Evolutionary conservation across 2,113 vertebrate genomes (phyloP).

Genomic region (Plectropomus leopardus): DNA sequence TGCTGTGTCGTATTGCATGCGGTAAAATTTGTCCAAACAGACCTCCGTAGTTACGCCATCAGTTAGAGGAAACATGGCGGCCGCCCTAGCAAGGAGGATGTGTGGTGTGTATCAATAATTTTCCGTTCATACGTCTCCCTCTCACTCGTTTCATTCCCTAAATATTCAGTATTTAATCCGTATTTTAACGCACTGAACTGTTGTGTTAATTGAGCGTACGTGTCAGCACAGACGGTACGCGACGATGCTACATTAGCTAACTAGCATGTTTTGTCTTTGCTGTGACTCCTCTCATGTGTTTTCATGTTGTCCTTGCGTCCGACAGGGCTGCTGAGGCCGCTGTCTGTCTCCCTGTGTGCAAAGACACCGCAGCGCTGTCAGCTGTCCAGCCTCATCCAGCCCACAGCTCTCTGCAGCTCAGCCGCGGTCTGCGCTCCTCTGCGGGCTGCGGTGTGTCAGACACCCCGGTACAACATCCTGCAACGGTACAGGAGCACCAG

Average conservation of each 20-base stretch:
- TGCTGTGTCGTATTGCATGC: accelerated
- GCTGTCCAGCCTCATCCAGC: conserved; percentile 60
- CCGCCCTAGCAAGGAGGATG: conserved; percentile 67
- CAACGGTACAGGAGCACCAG: conserved; percentile 62
- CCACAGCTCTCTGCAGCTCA: conserved; percentile 12
- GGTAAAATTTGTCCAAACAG: conserved; percentile 49
- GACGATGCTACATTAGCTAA: background rate
- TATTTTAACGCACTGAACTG: background rate
- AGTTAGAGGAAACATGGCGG: conserved; percentile 77
- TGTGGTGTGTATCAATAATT: conserved; percentile 63
- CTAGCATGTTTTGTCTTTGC: background rate
- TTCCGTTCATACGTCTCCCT: background rate
- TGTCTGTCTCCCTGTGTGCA: conserved; percentile 53
- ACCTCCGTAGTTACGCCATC: conserved; percentile 46
- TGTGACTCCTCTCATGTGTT: background rate
- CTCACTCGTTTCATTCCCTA: background rate
- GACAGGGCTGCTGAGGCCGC: conserved; percentile 79
- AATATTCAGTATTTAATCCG: background rate
- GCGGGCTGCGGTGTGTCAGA: conserved; percentile 3
- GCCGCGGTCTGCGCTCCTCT: conserved; percentile 50
- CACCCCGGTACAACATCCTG: conserved; percentile 63
- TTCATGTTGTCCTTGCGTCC: conserved; percentile 46
- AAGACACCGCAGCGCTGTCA: conserved; percentile 48
- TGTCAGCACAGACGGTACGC: too few relatives aligned
- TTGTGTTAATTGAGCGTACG: accelerated